Evolutionary conservation across 2,113 vertebrate species (phyloP).

Genomic region (Holacanthus passer): DNA sequence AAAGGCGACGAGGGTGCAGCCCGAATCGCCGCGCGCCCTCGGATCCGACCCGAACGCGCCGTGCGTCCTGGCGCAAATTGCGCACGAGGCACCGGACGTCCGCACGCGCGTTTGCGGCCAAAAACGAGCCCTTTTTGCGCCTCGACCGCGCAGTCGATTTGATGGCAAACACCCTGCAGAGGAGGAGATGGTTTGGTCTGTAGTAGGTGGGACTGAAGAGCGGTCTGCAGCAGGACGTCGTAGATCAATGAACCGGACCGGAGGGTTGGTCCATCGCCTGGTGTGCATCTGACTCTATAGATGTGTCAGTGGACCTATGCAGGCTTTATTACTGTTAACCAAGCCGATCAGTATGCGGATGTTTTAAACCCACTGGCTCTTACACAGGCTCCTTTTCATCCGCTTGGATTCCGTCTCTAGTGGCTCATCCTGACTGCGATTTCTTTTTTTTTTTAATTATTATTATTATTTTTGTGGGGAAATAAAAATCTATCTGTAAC

Average conservation of each 20-base stretch:
- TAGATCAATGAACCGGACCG: slow-evolving; percentile 88
- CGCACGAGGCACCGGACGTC: rapidly evolving
- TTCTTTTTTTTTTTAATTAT: slow-evolving; percentile 18
- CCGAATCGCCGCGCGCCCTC: background rate
- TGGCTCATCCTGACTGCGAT: slow-evolving; percentile 59
- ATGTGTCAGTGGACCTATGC: slow-evolving; percentile 77
- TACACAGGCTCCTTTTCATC: slow-evolving; percentile 30
- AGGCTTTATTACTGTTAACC: slow-evolving; percentile 45
- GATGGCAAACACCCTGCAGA: slow-evolving; percentile 56
- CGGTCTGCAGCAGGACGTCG: slow-evolving; percentile 87
- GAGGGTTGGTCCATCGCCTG: slow-evolving; percentile 78
- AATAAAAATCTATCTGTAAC: slow-evolving; percentile 59
- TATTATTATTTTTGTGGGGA: background rate
- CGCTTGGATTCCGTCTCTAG: slow-evolving; percentile 62
- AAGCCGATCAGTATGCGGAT: slow-evolving; percentile 71
- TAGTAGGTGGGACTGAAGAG: slow-evolving; percentile 89
- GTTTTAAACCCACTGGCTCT: slow-evolving; percentile 55
- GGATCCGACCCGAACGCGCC: slow-evolving; percentile 17
- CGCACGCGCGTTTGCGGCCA: background rate
- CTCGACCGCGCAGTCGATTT: slow-evolving; percentile 21
- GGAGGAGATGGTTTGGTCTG: slow-evolving; percentile 85
- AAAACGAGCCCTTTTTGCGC: background rate
- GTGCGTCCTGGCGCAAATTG: background rate
- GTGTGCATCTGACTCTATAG: slow-evolving; percentile 69
- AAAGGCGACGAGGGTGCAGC: slow-evolving; percentile 48